Percentiles rank a stretch among this genome's conserved stretches.
phyloP scores from a whole-genome alignment of 2,888 invertebrate genomes.

The Chirona hameri region DNA sequence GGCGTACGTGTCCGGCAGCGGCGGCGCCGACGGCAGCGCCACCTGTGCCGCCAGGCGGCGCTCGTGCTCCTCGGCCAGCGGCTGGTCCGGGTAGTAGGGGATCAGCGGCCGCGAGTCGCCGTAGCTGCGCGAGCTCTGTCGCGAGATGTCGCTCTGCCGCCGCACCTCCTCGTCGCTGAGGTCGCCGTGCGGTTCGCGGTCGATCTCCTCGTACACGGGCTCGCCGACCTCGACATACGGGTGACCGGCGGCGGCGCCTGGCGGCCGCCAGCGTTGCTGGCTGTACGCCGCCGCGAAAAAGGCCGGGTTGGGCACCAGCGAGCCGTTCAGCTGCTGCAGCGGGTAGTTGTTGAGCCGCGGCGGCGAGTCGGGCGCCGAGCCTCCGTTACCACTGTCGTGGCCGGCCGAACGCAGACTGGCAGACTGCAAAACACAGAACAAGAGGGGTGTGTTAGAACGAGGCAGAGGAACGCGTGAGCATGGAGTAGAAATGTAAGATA shows the following conservation, averaged over 20 bases:
- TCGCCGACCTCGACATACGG: conserved; percentile 53
- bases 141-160: conserved; percentile 62
- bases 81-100: conserved; percentile 43
- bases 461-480: no score
- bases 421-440: conserved; percentile 57
- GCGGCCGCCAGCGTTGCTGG: conserved; percentile 9
- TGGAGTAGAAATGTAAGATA: no score
- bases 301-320: conserved; percentile 22
- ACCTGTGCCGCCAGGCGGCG: conserved; percentile 63
- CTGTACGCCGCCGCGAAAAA: conserved; percentile 25
- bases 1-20: background rate
- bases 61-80: conserved; percentile 66
- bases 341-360: conserved; percentile 56
- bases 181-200: conserved; percentile 53
- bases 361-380: conserved; percentile 64
- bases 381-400: conserved; percentile 61
- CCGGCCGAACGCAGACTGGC: conserved; percentile 78
- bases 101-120: conserved; percentile 77
- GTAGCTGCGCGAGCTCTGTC: conserved; percentile 69
- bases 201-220: conserved; percentile 66
- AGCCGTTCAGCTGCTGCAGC: conserved; percentile 22
- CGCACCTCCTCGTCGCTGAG: conserved; percentile 75
- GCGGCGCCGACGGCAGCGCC: background rate
- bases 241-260: background rate
- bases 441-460: background rate